A percentile compares a stretch with the other conserved stretches of the same genome.
Evolutionary conservation across 2,888 invertebrate species (phyloP).

Genomic region (Dioctria rufipes): DNA sequence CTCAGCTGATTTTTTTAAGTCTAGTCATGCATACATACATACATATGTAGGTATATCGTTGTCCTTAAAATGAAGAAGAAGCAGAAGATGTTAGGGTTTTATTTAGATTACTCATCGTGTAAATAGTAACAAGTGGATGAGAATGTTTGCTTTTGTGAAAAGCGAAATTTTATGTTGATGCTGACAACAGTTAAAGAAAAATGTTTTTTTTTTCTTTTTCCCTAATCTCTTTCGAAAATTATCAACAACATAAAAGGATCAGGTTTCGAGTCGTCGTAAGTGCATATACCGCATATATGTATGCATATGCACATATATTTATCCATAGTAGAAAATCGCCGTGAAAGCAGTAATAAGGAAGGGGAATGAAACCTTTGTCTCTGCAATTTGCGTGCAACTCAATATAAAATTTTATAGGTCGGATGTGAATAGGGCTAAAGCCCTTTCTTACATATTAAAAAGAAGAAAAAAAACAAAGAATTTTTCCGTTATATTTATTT

Average conservation of each 20-base stretch:
- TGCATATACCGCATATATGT: no score
- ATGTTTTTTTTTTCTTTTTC: not conserved
- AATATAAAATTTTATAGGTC: constrained; percentile 5
- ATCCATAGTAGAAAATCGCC: no score
- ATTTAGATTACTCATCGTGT: not conserved
- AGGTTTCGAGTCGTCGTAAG: not conserved
- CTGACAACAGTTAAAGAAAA: not conserved
- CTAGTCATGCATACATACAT: no score
- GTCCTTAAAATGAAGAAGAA: not conserved
- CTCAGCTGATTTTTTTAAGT: no score
- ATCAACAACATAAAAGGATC: constrained; percentile 9
- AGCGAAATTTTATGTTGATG: not conserved
- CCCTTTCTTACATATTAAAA: not conserved
- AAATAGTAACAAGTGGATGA: constrained; percentile 13
- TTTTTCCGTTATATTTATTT: not conserved
- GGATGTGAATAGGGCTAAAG: not conserved
- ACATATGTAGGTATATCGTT: not conserved
- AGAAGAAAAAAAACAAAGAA: not conserved
- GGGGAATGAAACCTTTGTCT: not conserved
- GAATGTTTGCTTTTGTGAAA: not conserved
- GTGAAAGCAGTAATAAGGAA: not conserved
- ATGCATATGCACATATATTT: no score
- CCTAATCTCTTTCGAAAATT: not conserved
- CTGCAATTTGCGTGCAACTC: not conserved
- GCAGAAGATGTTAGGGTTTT: not conserved